Percentiles rank a stretch among this genome's conserved stretches.
phyloP scores from a whole-genome alignment of 2,888 invertebrate species.

The Empis stercorea region DNA sequence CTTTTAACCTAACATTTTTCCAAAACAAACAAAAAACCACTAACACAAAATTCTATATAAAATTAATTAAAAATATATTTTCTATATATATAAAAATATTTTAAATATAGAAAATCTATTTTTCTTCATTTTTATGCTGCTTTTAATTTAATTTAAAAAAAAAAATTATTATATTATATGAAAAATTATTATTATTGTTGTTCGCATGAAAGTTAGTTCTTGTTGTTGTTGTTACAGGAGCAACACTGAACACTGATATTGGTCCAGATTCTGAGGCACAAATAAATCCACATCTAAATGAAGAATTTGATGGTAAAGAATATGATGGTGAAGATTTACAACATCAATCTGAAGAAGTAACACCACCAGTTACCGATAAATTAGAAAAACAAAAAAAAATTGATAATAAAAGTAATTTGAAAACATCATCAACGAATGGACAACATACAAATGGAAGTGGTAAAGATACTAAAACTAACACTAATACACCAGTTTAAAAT shows the following conservation, averaged over 20 bases:
- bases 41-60: too few relatives aligned
- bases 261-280: slow-evolving; percentile 48
- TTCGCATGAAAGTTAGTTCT: slow-evolving; percentile 35
- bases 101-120: too few relatives aligned
- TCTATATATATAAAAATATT: too few relatives aligned
- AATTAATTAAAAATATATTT: too few relatives aligned
- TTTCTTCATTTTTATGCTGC: too few relatives aligned
- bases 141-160: too few relatives aligned
- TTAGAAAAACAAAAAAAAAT: slow-evolving; percentile 33
- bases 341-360: slow-evolving; percentile 33
- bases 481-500: slow-evolving; percentile 32
- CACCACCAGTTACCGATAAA: slow-evolving; percentile 34
- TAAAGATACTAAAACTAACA: slow-evolving; percentile 30
- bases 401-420: slow-evolving; percentile 28
- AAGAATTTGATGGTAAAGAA: slow-evolving; percentile 40
- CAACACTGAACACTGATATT: slow-evolving; percentile 46
- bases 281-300: slow-evolving; percentile 45
- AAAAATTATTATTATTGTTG: neutral
- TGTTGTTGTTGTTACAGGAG: slow-evolving; percentile 51
- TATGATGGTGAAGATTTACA: slow-evolving; percentile 31
- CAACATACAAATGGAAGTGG: slow-evolving; percentile 24
- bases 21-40: too few relatives aligned
- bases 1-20: neutral
- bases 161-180: too few relatives aligned
- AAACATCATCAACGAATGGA: slow-evolving; percentile 17